Base-by-base conservation (phyloP, 2,888 invertebrate genomes). In the Ptychoptera albimana region DNA sequence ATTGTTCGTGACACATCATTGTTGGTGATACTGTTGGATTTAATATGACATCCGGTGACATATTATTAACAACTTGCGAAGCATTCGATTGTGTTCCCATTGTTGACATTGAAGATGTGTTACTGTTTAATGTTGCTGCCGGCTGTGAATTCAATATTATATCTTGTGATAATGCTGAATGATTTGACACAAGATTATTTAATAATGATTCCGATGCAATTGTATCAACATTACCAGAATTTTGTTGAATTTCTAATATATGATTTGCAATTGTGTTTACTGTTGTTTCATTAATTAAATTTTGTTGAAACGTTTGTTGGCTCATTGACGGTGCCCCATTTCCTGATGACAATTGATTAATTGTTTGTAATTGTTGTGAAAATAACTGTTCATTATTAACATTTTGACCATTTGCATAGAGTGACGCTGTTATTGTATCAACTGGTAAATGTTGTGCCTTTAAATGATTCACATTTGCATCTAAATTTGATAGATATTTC, bases 1-100 rank as follows among this genome's bases (percentile, higher is more conserved):
- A 12, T 47, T 58, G 63, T 2, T 59, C 57, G 40, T 59, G 64
- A 48, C 73, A 73, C 57, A 79, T 70, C 59, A 78, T 61, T 50
- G 71, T 71, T 1, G 77, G 77, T 1, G 77, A 74, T 46, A 77
- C 69, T 44, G 72, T 70, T 7, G 74, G 67, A 61, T 69, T 75
- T 50, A 79, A 65, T 48, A 79, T 78, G 14, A 73, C 72, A 49
- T 77, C 77, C 1, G 74, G 66, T 1, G 72, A 63, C 9, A 71
- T 60, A 54, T 65, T 62, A 6, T 69, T 59, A 2, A 58, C 57
- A 32, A 59, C 23, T 23, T 42, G 41, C 8, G 16, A 2, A 12
- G 32, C 15, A 23, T 23, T 23, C 7, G 44, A 11, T 16, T 37
- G 58, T 51, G 37, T 6, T 29, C 5, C 14, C n/a, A 15, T 34